phyloP scores from a whole-genome alignment of 2,888 invertebrate genomes.

The Ptilodon capucinus region DNA sequence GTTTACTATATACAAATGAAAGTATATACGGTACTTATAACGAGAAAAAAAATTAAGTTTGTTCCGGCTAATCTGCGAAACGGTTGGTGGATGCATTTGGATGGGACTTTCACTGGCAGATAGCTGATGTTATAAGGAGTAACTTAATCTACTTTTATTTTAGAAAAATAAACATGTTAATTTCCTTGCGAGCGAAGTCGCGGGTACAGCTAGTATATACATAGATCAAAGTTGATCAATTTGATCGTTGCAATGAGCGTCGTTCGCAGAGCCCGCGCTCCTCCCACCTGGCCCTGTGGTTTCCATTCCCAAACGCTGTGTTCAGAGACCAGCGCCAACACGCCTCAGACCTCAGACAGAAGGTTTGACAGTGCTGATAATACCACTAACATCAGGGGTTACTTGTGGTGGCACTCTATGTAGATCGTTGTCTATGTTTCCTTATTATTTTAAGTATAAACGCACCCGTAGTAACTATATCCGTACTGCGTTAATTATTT shows the following conservation, averaged over 20 bases:
- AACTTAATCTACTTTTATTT: too few relatives aligned
- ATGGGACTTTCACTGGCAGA: too few relatives aligned
- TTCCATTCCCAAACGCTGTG: conserved; percentile 83
- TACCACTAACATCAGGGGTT: conserved; percentile 35
- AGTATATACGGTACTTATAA: too few relatives aligned
- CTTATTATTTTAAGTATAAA: neutral
- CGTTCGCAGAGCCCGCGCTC: conserved; percentile 82
- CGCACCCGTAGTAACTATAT: conserved; percentile 1
- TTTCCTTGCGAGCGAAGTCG: too few relatives aligned
- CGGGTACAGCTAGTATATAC: too few relatives aligned
- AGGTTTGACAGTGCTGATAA: conserved; percentile 63
- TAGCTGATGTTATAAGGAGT: too few relatives aligned
- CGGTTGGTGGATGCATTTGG: too few relatives aligned
- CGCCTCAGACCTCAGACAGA: conserved; percentile 73
- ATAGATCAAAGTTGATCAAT: conserved; percentile 4
- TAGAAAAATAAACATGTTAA: too few relatives aligned
- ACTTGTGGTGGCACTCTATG: conserved; percentile 47
- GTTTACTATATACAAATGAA: too few relatives aligned
- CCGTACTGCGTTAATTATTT: conserved; percentile 24
- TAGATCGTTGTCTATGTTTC: conserved; percentile 19
- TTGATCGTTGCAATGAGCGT: conserved; percentile 21
- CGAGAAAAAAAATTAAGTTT: too few relatives aligned
- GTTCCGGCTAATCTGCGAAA: too few relatives aligned
- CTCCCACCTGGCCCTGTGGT: conserved; percentile 83
- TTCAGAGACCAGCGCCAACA: conserved; percentile 79